phyloP scores from a whole-genome alignment of 2,797 vertebrate genomes.

The Sphenopsis melanotis region DNA sequence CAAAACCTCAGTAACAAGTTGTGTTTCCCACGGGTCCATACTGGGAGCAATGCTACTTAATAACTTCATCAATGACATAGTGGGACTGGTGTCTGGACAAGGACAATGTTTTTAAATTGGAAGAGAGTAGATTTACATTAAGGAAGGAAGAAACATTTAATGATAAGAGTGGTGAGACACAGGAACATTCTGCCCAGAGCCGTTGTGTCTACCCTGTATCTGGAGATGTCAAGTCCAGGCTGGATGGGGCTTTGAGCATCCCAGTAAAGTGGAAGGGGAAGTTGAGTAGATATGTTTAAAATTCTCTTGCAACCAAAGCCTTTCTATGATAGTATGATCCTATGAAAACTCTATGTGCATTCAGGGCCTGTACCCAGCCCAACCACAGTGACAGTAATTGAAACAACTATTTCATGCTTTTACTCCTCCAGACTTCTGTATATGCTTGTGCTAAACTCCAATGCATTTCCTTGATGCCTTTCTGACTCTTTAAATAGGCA shows the following conservation, averaged over 20 bases:
- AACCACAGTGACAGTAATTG: not conserved
- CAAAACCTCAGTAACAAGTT: not conserved
- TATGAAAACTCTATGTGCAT: not conserved
- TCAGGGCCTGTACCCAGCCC: not conserved
- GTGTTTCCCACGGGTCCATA: not conserved
- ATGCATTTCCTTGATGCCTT: not conserved
- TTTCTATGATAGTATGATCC: not conserved
- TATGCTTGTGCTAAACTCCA: not conserved
- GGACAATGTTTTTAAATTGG: not conserved
- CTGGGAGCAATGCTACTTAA: not conserved
- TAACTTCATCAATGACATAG: not conserved
- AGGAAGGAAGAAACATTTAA: not conserved
- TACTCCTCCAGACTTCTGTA: not conserved
- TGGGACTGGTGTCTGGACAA: not conserved
- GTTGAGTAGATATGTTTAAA: not conserved
- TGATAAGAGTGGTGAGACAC: fast-evolving
- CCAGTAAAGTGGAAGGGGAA: not conserved
- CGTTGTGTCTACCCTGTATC: fast-evolving
- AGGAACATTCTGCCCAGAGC: not conserved
- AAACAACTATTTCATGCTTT: not conserved
- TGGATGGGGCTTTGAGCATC: not conserved
- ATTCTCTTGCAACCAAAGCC: not conserved
- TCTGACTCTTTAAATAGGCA: not conserved
- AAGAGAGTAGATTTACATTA: not conserved
- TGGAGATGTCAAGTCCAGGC: too few species aligned